phyloP scores from a whole-genome alignment of 1,140 invertebrate genomes.

The Trichogramma pretiosum region DNA sequence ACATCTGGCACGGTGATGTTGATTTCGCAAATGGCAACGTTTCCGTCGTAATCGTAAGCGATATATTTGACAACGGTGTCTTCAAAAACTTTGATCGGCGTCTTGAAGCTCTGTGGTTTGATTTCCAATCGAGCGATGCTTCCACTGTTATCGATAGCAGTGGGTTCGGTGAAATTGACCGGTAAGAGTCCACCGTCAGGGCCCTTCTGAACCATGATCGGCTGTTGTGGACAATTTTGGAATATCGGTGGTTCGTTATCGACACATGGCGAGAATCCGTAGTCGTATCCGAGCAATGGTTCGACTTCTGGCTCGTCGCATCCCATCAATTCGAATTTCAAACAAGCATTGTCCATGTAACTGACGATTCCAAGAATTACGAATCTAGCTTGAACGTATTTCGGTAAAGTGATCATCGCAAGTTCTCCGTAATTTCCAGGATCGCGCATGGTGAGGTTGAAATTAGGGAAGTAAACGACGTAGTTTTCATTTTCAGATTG shows the following conservation, averaged over 20 bases:
- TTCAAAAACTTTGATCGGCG: slow-evolving; percentile 80
- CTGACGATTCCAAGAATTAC: slow-evolving; percentile 90
- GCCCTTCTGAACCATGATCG: slow-evolving; percentile 81
- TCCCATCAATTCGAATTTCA: slow-evolving; percentile 94
- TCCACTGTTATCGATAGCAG: slow-evolving; percentile 88
- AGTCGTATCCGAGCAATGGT: slow-evolving; percentile 83
- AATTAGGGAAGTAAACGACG: slow-evolving; percentile 93
- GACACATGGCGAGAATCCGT: slow-evolving; percentile 87
- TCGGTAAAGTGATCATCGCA: slow-evolving; percentile 89
- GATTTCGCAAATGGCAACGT: slow-evolving; percentile 93
- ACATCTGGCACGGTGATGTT: slow-evolving; percentile 91
- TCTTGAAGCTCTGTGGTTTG: slow-evolving; percentile 81
- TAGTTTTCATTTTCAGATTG: slow-evolving; percentile 87
- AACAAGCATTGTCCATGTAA: slow-evolving; percentile 91
- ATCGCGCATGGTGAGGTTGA: slow-evolving; percentile 85
- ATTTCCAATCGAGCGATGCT: slow-evolving; percentile 86
- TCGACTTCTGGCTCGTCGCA: slow-evolving; percentile 76
- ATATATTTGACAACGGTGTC: slow-evolving; percentile 91
- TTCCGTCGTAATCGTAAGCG: slow-evolving; percentile 93
- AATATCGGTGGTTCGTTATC: slow-evolving; percentile 94
- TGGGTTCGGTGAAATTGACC: slow-evolving; percentile 87
- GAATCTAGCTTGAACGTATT: slow-evolving; percentile 85
- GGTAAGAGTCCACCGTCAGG: slow-evolving; percentile 76
- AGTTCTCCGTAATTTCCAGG: slow-evolving; percentile 91
- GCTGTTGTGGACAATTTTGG: slow-evolving; percentile 88